Base-by-base conservation (phyloP, 2,797 vertebrate species). In the Hydrophis major region DNA sequence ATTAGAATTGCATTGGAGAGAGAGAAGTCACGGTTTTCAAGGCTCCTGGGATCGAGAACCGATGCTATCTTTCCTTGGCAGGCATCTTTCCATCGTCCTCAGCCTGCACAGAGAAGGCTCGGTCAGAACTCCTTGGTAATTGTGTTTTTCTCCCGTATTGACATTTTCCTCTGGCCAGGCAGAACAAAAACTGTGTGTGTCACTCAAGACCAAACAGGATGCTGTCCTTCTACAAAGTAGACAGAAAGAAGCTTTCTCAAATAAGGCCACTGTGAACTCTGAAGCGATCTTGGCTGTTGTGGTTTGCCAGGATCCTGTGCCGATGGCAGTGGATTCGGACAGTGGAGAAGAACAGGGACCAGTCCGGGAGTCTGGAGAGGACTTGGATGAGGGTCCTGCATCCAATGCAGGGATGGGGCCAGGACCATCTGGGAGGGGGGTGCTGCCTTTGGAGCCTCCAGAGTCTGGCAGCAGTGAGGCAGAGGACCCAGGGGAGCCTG, bases 1-100 rank as follows among this genome's bases (percentile, higher is more conserved):
- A 94, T 96, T 92, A 93, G 96, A 96, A 96, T 94, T 97, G 93
- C 66, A 89, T 96, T 96, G 96, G 92, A 94, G 91, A 93, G 94
- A 94, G 94, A 97, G 97, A 96, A 97, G 95, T 95, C 95, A 95
- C 92, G 87, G 92, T 74, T 91, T 96, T 93, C 20, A 27, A 95
- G 94, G 95, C 93, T 92, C 88, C 92, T 95, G 32, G 57, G 93
- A 93, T 93, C 94, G 95, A 96, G 27, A 95, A 93, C 61, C 91
- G 94, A 94, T 97, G 93, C 50, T 95, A 91, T 97, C 95, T 95
- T 92, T 78, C 93, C 83, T 96, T 95, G 94, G 93, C 94, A 93
- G 66, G 86, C 28, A 4, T 66, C 61, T 66, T 66, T 66, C 92
- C 78, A 25, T 14, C n/a, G 8, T 37, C 7, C 14, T 7, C 14